Percentiles rank a stretch among this genome's conserved stretches.
These are phyloP conservation scores for Catharus fuscescens DNA, from an alignment of 2,113 vertebrate genomes.

Conservation along the genomic window DNA sequence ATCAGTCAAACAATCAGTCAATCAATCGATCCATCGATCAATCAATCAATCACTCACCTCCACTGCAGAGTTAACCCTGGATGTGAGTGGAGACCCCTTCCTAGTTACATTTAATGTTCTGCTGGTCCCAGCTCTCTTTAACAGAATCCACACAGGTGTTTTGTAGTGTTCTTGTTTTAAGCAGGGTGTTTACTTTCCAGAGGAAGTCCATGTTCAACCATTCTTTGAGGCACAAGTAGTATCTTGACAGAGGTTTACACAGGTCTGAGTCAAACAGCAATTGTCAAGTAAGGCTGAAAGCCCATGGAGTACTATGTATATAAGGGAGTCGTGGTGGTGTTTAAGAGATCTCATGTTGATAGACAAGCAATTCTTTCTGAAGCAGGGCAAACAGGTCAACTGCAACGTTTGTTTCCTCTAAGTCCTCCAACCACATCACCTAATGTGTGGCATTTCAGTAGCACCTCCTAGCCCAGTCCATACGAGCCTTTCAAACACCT, in stretches of 20 bases:
- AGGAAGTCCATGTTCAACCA: not conserved
- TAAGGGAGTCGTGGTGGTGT: rapidly evolving
- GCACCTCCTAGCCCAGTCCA: not conserved
- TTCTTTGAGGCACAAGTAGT: not conserved
- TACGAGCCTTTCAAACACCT: not conserved
- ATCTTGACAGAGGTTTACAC: not conserved
- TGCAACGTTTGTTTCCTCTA: not conserved
- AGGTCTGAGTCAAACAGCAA: not conserved
- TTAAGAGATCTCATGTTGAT: not conserved
- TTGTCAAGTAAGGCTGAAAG: not conserved
- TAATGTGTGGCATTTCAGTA: not conserved
- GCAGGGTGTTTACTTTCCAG: not conserved
- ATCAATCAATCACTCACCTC: not conserved
- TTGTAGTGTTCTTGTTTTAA: not conserved
- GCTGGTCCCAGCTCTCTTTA: not conserved
- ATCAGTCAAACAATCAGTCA: not conserved
- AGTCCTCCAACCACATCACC: not conserved
- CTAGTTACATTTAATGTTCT: not conserved
- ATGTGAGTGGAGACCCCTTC: not conserved
- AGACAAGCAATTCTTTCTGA: not conserved
- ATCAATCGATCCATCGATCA: not conserved
- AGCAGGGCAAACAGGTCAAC: not conserved
- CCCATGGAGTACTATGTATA: rapidly evolving
- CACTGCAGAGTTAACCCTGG: not conserved
- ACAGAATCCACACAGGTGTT: not conserved